phyloP scores from a whole-genome alignment of 2,113 vertebrate species.

The Sturnus vulgaris region DNA sequence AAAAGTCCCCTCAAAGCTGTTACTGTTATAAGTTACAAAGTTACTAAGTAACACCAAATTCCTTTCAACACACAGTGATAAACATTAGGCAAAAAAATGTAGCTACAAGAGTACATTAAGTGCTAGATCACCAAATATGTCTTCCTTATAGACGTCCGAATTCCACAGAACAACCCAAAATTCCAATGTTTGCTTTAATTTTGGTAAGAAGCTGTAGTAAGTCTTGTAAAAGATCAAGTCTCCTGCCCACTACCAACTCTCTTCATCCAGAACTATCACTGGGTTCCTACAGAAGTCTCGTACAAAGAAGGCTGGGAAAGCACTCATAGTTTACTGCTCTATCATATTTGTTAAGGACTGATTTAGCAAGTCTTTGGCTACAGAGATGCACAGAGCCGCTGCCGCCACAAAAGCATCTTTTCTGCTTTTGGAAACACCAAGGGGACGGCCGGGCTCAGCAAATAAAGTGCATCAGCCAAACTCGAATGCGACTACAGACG shows the following conservation, averaged over 20 bases:
- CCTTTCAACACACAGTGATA: neutral
- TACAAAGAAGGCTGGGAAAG: neutral
- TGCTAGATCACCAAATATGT: neutral
- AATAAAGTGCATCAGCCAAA: neutral
- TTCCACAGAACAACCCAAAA: neutral
- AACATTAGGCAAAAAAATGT: neutral
- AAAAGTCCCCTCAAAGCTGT: neutral
- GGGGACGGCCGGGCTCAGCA: neutral
- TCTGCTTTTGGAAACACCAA: neutral
- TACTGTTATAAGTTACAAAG: neutral
- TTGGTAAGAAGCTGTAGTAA: neutral
- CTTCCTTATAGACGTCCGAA: neutral
- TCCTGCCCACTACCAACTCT: neutral
- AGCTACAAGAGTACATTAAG: neutral
- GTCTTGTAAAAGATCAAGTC: neutral
- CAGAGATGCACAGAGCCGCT: neutral
- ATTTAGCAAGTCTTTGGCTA: neutral
- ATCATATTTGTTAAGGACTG: neutral
- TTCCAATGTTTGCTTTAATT: neutral
- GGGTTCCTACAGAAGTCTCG: neutral
- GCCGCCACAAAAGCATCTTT: neutral
- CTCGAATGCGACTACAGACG: neutral
- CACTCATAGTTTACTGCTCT: neutral
- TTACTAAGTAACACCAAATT: conserved; percentile 15
- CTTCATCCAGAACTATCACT: neutral